Conservation (phyloP, 2,888 invertebrate species). For the Ischnura elegans region DNA sequence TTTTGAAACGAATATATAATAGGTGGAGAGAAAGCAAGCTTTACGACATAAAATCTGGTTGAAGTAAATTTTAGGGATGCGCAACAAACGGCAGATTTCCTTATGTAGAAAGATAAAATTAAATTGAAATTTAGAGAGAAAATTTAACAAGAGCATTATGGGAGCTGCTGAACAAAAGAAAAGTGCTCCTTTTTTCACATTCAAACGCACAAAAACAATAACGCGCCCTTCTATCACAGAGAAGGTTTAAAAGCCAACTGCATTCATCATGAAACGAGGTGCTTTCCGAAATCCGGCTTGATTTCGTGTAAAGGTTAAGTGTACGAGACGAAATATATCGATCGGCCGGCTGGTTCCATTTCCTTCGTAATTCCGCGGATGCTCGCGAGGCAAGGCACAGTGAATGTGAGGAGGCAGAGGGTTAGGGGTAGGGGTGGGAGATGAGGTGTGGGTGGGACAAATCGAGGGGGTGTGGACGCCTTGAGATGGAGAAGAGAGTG, state of each 20-base stretch:
- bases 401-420: background rate
- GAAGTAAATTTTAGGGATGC: no score
- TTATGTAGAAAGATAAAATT: no score
- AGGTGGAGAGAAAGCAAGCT: no score
- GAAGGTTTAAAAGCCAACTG: background rate
- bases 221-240: background rate
- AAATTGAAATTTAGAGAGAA: no score
- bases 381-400: background rate
- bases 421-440: background rate
- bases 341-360: background rate
- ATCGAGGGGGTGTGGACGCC: background rate
- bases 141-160: no score
- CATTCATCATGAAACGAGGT: background rate
- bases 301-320: background rate
- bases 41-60: no score
- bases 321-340: background rate
- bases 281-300: background rate
- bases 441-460: background rate
- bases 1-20: no score
- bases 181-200: no score
- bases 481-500: background rate
- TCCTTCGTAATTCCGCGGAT: background rate
- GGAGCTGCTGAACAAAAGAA: no score
- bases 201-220: no score
- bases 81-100: no score